Evolutionary conservation across 2,888 invertebrate species (phyloP).

Genomic region (Conus canariensis): DNA sequence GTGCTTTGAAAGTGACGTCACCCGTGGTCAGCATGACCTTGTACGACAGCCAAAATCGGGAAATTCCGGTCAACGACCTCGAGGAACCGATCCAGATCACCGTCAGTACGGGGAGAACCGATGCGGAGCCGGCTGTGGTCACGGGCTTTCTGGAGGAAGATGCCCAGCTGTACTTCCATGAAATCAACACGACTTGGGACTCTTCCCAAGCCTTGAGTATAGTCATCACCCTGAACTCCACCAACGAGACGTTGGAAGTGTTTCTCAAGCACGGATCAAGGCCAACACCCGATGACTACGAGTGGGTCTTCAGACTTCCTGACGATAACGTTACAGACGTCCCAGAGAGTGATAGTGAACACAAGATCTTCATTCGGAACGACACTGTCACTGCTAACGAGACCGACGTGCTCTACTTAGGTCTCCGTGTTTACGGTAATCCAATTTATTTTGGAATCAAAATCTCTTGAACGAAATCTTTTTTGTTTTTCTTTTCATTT

Average conservation of each 20-base stretch:
- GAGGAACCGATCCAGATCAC: conserved; percentile 57
- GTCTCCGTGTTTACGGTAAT: conserved; percentile 58
- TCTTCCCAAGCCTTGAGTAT: conserved; percentile 35
- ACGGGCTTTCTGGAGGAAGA: background rate
- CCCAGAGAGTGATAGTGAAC: background rate
- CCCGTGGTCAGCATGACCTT: conserved; percentile 59
- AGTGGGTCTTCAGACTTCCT: conserved; percentile 50
- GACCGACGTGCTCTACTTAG: conserved; percentile 57
- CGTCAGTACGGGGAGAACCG: conserved; percentile 37
- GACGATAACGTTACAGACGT: background rate
- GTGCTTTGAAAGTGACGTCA: conserved; percentile 56
- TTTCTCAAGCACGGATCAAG: conserved; percentile 53
- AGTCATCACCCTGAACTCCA: conserved; percentile 44
- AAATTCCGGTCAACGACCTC: conserved; percentile 54
- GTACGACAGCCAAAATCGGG: conserved; percentile 53
- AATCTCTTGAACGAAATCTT: no score
- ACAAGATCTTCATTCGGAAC: conserved; percentile 53
- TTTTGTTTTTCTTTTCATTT: background rate
- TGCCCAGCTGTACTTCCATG: conserved; percentile 33
- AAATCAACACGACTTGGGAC: conserved; percentile 21
- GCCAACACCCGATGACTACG: conserved; percentile 55
- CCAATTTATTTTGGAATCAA: background rate
- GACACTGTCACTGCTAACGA: conserved; percentile 51
- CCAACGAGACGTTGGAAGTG: conserved; percentile 50
- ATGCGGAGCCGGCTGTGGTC: background rate